Percentiles rank a stretch among this genome's conserved stretches.
Evolutionary conservation across 2,113 vertebrate species (phyloP).

Genomic region (Amblyornis subalaris): DNA sequence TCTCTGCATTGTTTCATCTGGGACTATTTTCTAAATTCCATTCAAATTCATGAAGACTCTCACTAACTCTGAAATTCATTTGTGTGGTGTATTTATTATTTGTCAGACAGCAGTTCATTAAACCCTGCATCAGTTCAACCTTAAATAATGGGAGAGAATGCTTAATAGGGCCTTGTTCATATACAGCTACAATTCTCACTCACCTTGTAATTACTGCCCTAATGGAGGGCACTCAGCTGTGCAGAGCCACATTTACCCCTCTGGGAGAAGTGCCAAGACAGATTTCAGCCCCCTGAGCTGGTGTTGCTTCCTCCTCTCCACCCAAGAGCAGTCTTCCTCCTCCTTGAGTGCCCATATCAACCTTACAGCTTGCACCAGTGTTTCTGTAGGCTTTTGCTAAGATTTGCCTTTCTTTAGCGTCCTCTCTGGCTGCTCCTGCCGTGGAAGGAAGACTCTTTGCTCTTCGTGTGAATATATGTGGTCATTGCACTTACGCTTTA

Average conservation of each 20-base stretch:
- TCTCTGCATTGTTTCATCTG: slow-evolving; percentile 11
- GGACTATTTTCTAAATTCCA: slow-evolving; percentile 19
- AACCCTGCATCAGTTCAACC: background rate
- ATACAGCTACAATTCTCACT: background rate
- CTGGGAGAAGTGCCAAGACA: background rate
- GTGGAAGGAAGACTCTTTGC: background rate
- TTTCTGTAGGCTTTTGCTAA: background rate
- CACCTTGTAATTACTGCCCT: background rate
- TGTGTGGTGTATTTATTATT: slow-evolving; percentile 5
- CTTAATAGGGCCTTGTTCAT: background rate
- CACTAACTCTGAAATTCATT: slow-evolving; percentile 2
- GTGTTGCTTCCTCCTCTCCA: background rate
- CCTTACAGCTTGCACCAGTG: background rate
- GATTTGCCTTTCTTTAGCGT: background rate
- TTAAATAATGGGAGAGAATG: slow-evolving; percentile 2
- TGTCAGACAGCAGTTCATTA: slow-evolving; percentile 20
- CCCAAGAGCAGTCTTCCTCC: background rate
- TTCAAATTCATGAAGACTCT: slow-evolving; percentile 22
- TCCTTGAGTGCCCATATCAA: background rate
- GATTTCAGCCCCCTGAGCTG: background rate
- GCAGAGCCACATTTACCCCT: rapidly evolving
- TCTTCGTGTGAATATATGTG: background rate
- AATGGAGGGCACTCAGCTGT: background rate
- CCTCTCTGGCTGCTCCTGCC: background rate
- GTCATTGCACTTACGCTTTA: background rate